phyloP scores from a whole-genome alignment of 1,140 invertebrate species.

The Orius insidiosus region DNA sequence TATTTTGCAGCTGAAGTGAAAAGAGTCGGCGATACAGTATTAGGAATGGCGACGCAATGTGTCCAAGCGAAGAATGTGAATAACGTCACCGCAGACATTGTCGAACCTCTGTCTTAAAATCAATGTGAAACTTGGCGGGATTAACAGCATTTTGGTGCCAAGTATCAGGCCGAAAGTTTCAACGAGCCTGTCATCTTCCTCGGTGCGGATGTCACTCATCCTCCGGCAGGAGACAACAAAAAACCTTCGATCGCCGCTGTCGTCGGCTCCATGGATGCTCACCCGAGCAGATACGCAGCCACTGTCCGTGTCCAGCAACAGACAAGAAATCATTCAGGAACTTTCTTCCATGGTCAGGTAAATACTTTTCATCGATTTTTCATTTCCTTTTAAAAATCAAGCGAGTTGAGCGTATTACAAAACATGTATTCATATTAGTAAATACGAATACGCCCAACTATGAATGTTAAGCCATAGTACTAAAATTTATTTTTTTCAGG shows the following conservation, averaged over 20 bases:
- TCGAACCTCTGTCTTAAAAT: slow-evolving; percentile 99
- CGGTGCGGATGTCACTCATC: slow-evolving; percentile 98
- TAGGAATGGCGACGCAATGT: slow-evolving; percentile 99
- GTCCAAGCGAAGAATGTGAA: slow-evolving; percentile 99
- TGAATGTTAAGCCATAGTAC: too few relatives aligned
- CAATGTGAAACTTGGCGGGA: slow-evolving; percentile 98
- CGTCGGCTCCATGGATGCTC: slow-evolving; percentile 98
- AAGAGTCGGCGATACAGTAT: slow-evolving; percentile 93
- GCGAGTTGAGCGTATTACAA: too few relatives aligned
- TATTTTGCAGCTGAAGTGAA: slow-evolving; percentile 84
- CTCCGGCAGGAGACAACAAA: slow-evolving; percentile 96
- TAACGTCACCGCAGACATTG: slow-evolving; percentile 97
- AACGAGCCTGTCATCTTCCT: slow-evolving; percentile 99
- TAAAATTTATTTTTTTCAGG: slow-evolving; percentile 25
- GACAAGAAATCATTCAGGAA: slow-evolving; percentile 98
- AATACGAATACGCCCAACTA: too few relatives aligned
- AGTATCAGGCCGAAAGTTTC: slow-evolving; percentile 81
- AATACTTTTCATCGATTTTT: slow-evolving; percentile 14
- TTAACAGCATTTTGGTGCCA: slow-evolving; percentile 97
- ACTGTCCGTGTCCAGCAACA: slow-evolving; percentile 96
- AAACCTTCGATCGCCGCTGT: slow-evolving; percentile 98
- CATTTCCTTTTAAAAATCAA: not conserved
- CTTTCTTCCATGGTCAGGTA: slow-evolving; percentile 92
- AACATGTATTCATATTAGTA: too few relatives aligned
- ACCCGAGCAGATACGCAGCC: slow-evolving; percentile 96